Evolutionary conservation across 1,140 invertebrate species (phyloP), one percentile per base, ranked within the genome.

Genomic region (Solenopsis invicta): DNA sequence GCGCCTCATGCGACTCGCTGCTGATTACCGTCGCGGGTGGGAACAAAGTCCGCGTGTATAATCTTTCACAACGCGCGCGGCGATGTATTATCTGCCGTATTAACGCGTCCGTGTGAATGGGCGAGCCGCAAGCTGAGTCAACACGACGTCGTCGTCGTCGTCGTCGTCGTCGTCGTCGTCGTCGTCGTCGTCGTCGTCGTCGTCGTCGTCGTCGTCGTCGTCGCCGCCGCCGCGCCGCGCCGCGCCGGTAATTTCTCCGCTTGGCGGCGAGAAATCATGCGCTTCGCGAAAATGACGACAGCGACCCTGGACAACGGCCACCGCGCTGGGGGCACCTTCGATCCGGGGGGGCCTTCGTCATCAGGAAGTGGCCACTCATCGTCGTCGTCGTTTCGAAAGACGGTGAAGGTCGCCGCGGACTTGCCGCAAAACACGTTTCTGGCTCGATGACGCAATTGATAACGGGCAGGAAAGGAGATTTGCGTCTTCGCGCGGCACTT

Each of bases 11-110:
- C 37, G 34, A 10, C 12, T 16, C 13, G 13, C 54, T 10, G 80
- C 54, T 84, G 54, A 76, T 16, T 29, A 41, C 8, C 34, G 16
- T 52, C 12, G 48, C 52, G 62, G 13, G n/a, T 4, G 37, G 45
- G 85, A 90, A 78, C 89, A 89, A 90, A 90, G 88, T 89, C 64
- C 62, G 50, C 59, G 12, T 50, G 52, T 89, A 89, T n/a, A n/a
- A n/a, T 89, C 76, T 86, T 16, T 8, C 54, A 71, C 76, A 62
- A 45, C 37, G 45, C 1, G 29, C 29, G 29, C 29, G 54, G 12
- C 21, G 69, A 52, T 50, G 21, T 34, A 56, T 89, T 89, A 89
- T 88, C 88, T 56, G 18, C 10, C 56, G 69, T 78, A 84, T 90
- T 90, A 90, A 54, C 88, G 77, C 21, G 66, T 87, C 86, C 59